Conservation (phyloP, 2,113 vertebrate genomes). For the Gallinago media region DNA sequence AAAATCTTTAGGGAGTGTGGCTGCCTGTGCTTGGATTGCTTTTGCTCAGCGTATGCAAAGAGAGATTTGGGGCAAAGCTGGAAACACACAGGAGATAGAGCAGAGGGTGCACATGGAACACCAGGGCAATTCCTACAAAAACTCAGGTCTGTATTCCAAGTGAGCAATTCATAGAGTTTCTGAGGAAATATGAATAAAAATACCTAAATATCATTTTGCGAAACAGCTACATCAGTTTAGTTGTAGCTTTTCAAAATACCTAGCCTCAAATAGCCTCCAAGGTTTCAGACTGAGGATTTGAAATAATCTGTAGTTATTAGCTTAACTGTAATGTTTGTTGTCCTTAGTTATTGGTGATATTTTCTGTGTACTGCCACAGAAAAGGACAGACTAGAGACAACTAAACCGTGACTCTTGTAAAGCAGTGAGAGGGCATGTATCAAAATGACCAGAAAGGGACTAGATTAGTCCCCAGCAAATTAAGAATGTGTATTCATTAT, state of each 20-base stretch:
- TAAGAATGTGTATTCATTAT: not conserved
- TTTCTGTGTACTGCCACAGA: not conserved
- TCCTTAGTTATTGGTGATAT: not conserved
- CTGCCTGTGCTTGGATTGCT: not conserved
- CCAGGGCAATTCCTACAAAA: not conserved
- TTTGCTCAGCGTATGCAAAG: not conserved
- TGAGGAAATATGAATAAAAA: not conserved
- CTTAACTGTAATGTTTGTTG: not conserved
- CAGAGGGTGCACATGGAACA: not conserved
- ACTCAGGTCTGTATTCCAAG: not conserved
- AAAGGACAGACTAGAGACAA: not conserved
- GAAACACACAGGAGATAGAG: not conserved
- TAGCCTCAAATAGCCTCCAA: not conserved
- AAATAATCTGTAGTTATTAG: not conserved
- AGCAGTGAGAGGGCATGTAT: not conserved
- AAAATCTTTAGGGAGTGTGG: not conserved
- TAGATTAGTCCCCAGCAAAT: not conserved
- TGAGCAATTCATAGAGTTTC: not conserved
- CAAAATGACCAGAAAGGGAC: conserved; percentile 15
- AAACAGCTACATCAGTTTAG: not conserved
- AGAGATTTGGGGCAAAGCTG: not conserved
- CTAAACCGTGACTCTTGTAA: not conserved
- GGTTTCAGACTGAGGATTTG: not conserved
- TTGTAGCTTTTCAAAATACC: not conserved
- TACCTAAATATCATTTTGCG: not conserved